These are phyloP conservation scores for Reinhardtius hippoglossoides DNA, from an alignment of 2,113 vertebrate species.

Conservation along the genomic window DNA sequence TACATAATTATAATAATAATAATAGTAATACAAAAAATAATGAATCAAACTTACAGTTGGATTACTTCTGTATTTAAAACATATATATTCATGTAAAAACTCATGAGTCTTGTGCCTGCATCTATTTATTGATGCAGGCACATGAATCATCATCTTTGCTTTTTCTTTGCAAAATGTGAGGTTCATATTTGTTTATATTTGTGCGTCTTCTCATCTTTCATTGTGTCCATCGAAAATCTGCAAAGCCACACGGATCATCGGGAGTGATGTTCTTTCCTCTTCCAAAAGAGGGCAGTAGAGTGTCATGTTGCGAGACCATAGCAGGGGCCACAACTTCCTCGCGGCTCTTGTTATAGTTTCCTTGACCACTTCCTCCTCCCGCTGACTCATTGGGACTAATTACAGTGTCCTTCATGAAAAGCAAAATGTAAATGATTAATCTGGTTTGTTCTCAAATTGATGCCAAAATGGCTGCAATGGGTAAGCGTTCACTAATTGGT, in stretches of 20 bases:
- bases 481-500: constrained; percentile 57
- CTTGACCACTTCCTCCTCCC: constrained; percentile 29
- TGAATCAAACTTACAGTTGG: too few relatives aligned
- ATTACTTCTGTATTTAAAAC: too few relatives aligned
- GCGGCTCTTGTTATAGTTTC: constrained; percentile 21
- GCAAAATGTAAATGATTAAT: constrained; percentile 81
- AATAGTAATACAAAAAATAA: too few relatives aligned
- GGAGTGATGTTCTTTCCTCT: background rate
- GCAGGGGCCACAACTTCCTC: background rate
- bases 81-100: too few relatives aligned
- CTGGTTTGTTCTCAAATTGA: constrained; percentile 69
- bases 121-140: too few relatives aligned
- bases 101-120: too few relatives aligned
- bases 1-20: background rate
- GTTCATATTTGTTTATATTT: too few relatives aligned
- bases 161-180: background rate
- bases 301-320: constrained; percentile 14
- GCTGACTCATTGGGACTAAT: constrained; percentile 83
- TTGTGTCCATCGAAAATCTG: background rate
- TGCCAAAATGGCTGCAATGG: constrained; percentile 56
- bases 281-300: constrained; percentile 79
- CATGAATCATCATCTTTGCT: background rate
- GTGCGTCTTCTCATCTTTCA: background rate
- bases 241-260: too few relatives aligned
- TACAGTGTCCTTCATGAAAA: constrained; percentile 79